Base-by-base conservation (phyloP, 2,888 invertebrate species). In the Calephelis perditalis region DNA sequence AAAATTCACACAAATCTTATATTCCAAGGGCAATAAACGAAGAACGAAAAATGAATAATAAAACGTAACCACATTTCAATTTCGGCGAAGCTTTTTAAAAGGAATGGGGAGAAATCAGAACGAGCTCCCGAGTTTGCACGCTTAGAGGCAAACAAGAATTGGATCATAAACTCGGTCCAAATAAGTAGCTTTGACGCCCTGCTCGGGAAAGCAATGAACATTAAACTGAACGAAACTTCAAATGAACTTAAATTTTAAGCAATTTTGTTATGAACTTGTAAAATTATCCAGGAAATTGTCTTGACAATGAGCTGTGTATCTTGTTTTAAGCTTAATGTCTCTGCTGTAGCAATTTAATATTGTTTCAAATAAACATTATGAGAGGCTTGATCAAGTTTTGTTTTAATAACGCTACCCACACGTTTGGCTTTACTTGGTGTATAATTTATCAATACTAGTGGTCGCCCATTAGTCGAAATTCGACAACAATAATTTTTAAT, bases 251-350 rank as follows among this genome's bases (percentile, higher is more conserved):
- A 65, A 66, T 63, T 67, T 71, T 68, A 68, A 71, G 67, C 69
- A 67, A 68, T 68, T 69, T 60, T 12, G 60, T 67, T 58, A 77
- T 73, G 68, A 66, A 70, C 69, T 71, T 74, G 67, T 68, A 68
- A 72, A 75, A 76, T 74, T 68, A 72, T 73, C 67, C 72, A 69
- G 70, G 73, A 74, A 71, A 70, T 72, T 71, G n/a, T n/a, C n/a
- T 36, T 35, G 54, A 54, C 54, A 54, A 36, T 54, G 54, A 54
- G 35, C 36, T 54, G 54, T 63, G 63, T 63, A 57, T 60, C 59
- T 60, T 58, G 52, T 54, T 54, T 35, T 54, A 54, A 54, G 36
- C 52, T 54, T 54, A 54, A 54, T 54, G 52, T 54, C 35, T 54
- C 52, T 35, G 52, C 35, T 54, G 52, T 54, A 54, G 35, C 36